Conservation (phyloP, 2,113 vertebrate species). For the Athene noctua region DNA sequence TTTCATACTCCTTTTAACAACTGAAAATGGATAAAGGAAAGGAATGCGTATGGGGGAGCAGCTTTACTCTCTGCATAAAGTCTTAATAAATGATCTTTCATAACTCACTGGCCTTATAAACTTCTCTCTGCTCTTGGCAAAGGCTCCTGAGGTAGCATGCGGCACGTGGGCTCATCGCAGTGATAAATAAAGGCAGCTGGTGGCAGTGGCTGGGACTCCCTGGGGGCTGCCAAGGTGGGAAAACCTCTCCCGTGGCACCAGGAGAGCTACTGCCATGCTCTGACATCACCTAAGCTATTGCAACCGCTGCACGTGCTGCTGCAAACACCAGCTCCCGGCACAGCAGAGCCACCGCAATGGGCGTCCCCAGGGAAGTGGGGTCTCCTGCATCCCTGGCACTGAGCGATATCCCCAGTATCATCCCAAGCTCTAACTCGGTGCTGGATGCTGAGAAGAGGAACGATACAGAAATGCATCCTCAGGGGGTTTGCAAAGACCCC, state of each 20-base stretch:
- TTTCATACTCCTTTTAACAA: neutral
- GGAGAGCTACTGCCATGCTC: neutral
- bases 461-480: rapidly evolving
- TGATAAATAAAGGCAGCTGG: neutral
- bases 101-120: neutral
- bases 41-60: neutral
- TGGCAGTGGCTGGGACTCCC: neutral
- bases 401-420: rapidly evolving
- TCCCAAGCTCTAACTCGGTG: neutral
- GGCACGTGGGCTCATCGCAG: rapidly evolving
- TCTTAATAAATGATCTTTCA: neutral
- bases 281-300: neutral
- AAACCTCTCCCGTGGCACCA: neutral
- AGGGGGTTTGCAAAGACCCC: neutral
- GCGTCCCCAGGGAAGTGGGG: neutral
- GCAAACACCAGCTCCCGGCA: neutral
- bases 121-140: neutral
- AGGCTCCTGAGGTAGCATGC: neutral
- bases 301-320: rapidly evolving
- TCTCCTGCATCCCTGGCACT: neutral
- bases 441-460: neutral
- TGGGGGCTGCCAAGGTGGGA: no score
- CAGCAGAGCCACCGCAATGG: neutral
- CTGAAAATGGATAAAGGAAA: neutral
- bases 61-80: neutral